Conservation (phyloP, 2,888 invertebrate genomes). For the Drosophila longiperda region DNA sequence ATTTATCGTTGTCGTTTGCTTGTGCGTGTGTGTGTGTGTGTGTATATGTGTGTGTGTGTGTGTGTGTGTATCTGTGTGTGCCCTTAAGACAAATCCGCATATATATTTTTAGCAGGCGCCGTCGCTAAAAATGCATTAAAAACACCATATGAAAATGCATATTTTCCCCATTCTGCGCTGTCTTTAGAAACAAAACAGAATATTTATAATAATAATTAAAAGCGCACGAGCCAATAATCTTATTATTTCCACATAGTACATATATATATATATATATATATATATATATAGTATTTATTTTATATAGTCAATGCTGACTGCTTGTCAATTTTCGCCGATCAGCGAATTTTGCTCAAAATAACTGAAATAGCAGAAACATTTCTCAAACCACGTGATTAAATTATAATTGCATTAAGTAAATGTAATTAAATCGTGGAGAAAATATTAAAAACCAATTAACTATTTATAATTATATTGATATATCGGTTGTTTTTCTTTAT, state of each 20-base stretch:
- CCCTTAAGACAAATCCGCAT: constrained; percentile 45
- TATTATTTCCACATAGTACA: constrained; percentile 3
- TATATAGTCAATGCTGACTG: constrained; percentile 33
- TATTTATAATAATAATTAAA: constrained; percentile 19
- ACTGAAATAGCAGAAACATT: constrained; percentile 19
- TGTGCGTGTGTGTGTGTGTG: constrained; percentile 23
- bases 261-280: background rate
- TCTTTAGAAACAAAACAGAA: constrained; percentile 3
- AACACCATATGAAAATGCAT: constrained; percentile 25
- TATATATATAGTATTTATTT: background rate
- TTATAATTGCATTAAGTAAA: background rate
- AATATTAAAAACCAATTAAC: background rate
- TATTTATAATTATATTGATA: constrained; percentile 8
- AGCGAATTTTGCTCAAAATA: constrained; percentile 22
- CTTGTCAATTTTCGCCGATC: constrained; percentile 25
- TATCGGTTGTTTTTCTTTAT: constrained; percentile 10
- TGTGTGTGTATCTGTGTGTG: background rate
- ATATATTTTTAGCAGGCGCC: constrained; percentile 60
- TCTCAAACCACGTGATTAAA: constrained; percentile 14
- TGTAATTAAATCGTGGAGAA: background rate
- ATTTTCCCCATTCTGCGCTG: background rate
- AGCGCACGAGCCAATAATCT: constrained; percentile 38
- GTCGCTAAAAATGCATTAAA: constrained; percentile 43
- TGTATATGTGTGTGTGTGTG: constrained; percentile 15
- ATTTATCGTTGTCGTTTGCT: constrained; percentile 62